Percentiles rank a stretch among this genome's conserved stretches.
phyloP scores from a whole-genome alignment of 1,140 invertebrate genomes.

The Mycetomoellerius zeteki region DNA sequence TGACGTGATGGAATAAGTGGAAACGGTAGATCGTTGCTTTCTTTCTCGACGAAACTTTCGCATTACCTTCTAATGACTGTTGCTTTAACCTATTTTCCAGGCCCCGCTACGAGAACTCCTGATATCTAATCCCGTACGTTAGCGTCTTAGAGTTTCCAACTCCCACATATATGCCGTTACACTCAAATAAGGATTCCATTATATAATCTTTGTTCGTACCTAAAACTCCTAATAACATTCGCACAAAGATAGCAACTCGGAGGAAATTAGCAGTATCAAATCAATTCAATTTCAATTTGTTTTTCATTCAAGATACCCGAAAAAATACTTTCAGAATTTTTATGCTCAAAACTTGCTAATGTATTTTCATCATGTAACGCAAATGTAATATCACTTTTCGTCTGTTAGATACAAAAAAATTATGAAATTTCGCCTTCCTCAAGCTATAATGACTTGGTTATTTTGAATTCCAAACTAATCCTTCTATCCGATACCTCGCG shows the following conservation, averaged over 20 bases:
- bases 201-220: conserved; percentile 48
- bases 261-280: conserved; percentile 11
- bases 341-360: background rate
- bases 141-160: conserved; percentile 44
- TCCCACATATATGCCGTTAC: conserved; percentile 60
- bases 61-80: conserved; percentile 73
- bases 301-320: background rate
- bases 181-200: conserved; percentile 56
- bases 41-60: conserved; percentile 67
- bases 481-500: conserved; percentile 66
- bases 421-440: background rate
- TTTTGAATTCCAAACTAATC: conserved; percentile 53
- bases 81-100: conserved; percentile 49
- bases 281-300: conserved; percentile 23
- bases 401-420: background rate
- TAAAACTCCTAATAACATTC: conserved; percentile 56
- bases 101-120: conserved; percentile 47
- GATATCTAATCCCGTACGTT: conserved; percentile 70
- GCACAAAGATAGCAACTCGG: conserved; percentile 20
- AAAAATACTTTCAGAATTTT: background rate
- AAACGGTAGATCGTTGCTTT: conserved; percentile 55
- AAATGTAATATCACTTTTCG: background rate
- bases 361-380: background rate
- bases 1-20: conserved; percentile 63
- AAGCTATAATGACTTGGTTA: conserved; percentile 9